Conservation (phyloP, 2,888 invertebrate genomes). For the Isoperla grammatica region DNA sequence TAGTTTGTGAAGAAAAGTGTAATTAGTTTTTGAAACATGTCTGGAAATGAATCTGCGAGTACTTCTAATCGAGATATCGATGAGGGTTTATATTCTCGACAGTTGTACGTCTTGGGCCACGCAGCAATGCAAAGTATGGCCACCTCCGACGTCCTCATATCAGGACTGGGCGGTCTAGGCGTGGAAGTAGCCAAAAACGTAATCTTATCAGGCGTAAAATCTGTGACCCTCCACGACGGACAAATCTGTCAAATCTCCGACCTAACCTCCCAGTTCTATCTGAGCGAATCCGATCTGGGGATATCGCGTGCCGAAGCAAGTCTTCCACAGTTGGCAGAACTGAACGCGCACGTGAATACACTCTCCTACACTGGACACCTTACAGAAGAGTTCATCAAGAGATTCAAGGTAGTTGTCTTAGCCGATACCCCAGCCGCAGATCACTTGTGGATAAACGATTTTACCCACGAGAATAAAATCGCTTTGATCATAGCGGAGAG, state of each 20-base stretch:
- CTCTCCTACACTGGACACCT: constrained; percentile 65
- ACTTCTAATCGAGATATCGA: constrained; percentile 83
- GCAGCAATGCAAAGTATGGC: constrained; percentile 93
- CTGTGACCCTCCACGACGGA: constrained; percentile 55
- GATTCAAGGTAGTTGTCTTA: constrained; percentile 81
- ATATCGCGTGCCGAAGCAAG: constrained; percentile 83
- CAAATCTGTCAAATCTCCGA: constrained; percentile 63
- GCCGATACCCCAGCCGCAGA: constrained; percentile 71
- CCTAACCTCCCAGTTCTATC: constrained; percentile 88
- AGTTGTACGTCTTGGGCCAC: constrained; percentile 96
- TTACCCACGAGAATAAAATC: constrained; percentile 76
- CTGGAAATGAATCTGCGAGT: too few relatives aligned
- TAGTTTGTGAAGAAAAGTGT: too few relatives aligned
- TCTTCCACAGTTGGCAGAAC: constrained; percentile 72
- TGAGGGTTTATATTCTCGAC: constrained; percentile 85
- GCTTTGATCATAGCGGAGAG: constrained; percentile 86
- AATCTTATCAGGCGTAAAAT: constrained; percentile 53
- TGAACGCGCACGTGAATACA: constrained; percentile 90
- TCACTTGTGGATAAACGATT: constrained; percentile 73
- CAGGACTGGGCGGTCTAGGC: constrained; percentile 53
- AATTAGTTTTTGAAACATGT: too few relatives aligned
- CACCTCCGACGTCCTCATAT: constrained; percentile 52
- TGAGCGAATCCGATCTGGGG: constrained; percentile 75
- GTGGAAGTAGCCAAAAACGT: constrained; percentile 59
- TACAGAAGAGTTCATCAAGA: constrained; percentile 68